Conservation (phyloP, 2,797 vertebrate species). For the Myotis findleyi region DNA sequence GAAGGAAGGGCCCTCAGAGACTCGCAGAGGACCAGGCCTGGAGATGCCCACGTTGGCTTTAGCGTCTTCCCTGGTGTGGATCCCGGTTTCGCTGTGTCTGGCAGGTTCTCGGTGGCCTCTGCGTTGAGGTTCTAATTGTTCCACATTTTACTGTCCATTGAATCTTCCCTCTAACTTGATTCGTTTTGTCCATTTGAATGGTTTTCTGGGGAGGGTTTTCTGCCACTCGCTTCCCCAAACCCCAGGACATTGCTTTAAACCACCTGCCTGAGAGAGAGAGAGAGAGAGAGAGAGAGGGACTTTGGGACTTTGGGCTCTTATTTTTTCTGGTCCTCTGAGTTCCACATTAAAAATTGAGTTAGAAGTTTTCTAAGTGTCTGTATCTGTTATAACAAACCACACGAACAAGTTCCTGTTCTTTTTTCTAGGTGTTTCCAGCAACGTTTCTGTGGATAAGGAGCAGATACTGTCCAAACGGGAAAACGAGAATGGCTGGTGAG, state of each 20-base stretch:
- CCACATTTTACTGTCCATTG: background rate
- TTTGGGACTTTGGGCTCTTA: background rate
- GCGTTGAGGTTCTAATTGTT: background rate
- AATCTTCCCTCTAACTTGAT: background rate
- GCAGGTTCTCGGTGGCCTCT: background rate
- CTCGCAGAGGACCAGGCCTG: background rate
- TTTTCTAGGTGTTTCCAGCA: constrained; percentile 78
- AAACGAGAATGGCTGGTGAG: constrained; percentile 87
- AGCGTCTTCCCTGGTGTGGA: background rate
- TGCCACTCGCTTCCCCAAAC: background rate
- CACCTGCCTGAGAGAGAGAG: background rate
- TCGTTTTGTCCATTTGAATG: background rate
- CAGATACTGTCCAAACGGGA: constrained; percentile 83
- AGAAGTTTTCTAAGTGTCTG: background rate
- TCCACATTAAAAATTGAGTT: constrained; percentile 31
- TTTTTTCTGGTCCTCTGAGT: background rate
- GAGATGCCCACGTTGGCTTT: background rate
- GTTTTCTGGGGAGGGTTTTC: background rate
- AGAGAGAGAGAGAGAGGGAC: too few relatives aligned
- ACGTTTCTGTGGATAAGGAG: constrained; percentile 84
- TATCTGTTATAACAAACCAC: background rate
- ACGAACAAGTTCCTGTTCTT: background rate
- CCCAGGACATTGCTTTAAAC: background rate
- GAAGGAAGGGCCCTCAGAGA: background rate
- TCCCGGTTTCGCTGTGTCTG: background rate